Conservation (phyloP, 2,888 invertebrate species). For the Pimpla rufipes region DNA sequence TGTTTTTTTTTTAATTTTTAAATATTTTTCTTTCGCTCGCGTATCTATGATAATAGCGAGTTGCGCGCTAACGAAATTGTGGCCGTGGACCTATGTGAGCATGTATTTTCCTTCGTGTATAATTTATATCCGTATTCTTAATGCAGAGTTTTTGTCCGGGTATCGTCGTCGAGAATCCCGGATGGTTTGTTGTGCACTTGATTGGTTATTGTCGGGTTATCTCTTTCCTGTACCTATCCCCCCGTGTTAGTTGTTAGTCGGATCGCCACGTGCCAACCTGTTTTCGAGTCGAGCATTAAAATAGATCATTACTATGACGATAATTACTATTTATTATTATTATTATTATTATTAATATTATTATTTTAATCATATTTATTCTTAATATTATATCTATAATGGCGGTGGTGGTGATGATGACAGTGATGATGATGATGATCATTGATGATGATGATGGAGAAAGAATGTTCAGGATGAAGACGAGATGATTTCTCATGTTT, state of each 20-base stretch:
- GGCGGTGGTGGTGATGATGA: neutral
- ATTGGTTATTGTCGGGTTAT: conserved; percentile 82
- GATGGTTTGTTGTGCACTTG: conserved; percentile 79
- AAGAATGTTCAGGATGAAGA: conserved; percentile 39
- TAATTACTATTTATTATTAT: conserved; percentile 24
- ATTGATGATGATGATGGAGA: conserved; percentile 25
- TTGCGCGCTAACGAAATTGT: conserved; percentile 51
- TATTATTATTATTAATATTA: conserved; percentile 22
- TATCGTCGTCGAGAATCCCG: conserved; percentile 75
- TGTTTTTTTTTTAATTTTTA: conserved; percentile 6
- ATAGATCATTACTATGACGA: conserved; percentile 48
- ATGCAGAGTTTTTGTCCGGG: conserved; percentile 54
- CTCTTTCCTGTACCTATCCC: conserved; percentile 80
- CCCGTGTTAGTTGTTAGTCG: conserved; percentile 82
- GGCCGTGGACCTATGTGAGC: conserved; percentile 15
- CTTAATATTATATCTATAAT: neutral
- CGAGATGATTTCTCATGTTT: conserved; percentile 42
- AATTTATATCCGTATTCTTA: conserved; percentile 23
- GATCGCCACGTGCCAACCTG: conserved; percentile 83
- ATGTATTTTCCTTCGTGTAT: conserved; percentile 7
- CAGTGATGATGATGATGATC: conserved; percentile 15
- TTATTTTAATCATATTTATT: conserved; percentile 8
- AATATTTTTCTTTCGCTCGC: conserved; percentile 29
- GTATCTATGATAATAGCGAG: conserved; percentile 48
- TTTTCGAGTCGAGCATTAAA: conserved; percentile 80